Conservation (phyloP, 2,888 invertebrate genomes). For the Sceliomorpha sp. region DNA sequence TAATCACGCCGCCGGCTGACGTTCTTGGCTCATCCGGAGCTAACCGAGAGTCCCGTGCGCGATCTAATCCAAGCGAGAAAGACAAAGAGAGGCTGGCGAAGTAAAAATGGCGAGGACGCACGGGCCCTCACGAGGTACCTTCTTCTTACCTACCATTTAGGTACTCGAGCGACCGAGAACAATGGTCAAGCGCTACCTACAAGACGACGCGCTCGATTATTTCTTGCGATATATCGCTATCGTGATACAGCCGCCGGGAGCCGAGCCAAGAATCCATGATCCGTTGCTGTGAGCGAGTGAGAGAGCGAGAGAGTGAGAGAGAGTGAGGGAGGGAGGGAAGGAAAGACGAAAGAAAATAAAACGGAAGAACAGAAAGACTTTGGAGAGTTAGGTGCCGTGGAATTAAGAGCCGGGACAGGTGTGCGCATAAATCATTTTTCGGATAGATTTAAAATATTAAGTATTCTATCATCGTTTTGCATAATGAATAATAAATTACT, state of each 20-base stretch:
- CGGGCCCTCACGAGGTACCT: slow-evolving; percentile 36
- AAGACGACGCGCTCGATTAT: slow-evolving; percentile 48
- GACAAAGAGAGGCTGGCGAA: slow-evolving; percentile 22
- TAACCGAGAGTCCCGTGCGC: slow-evolving; percentile 40
- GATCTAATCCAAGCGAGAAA: slow-evolving; percentile 35
- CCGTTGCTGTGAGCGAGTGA: slow-evolving; percentile 34
- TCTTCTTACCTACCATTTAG: slow-evolving; percentile 46
- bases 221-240: slow-evolving; percentile 55
- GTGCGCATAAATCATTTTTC: slow-evolving; percentile 48
- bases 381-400: slow-evolving; percentile 36
- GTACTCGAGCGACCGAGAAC: slow-evolving; percentile 47
- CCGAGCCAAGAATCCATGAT: slow-evolving; percentile 40
- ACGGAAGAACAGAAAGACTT: slow-evolving; percentile 21
- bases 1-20: slow-evolving; percentile 61
- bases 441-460: slow-evolving; percentile 43
- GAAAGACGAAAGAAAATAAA: slow-evolving; percentile 18
- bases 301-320: slow-evolving; percentile 35
- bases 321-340: slow-evolving; percentile 38
- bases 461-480: slow-evolving; percentile 53
- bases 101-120: slow-evolving; percentile 36
- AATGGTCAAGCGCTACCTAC: slow-evolving; percentile 52
- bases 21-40: slow-evolving; percentile 48
- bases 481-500: slow-evolving; percentile 45
- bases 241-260: slow-evolving; percentile 50
- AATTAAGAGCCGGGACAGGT: slow-evolving; percentile 47